Evolutionary conservation across 1,140 invertebrate genomes (phyloP), one percentile per base, ranked within the genome.

Genomic region (Achroia grisella): DNA sequence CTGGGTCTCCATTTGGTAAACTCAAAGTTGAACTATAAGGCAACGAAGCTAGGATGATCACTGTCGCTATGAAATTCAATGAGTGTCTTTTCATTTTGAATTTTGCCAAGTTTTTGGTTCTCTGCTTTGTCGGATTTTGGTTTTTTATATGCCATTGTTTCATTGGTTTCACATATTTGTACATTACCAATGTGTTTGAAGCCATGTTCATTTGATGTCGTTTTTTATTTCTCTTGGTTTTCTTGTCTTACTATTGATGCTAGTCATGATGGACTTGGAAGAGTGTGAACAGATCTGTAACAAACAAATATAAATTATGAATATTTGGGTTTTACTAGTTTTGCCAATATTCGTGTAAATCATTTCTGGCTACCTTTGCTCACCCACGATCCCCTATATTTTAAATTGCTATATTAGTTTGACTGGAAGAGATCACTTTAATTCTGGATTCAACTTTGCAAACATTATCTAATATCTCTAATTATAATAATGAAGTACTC

Each of bases 1-100:
- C 77, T 0, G 80, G 80, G 32, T 84, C 80, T 0, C 80, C 80
- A 40, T 64, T 83, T 2, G 79, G 79, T 33, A 84, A 53, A 32
- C 56, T 78, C 13, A 81, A 50, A 0, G 68, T 64, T 8, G 69
- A 81, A 40, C 66, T 78, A 56, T 81, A 79, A 60, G 79, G 77
- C 62, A 80, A 52, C 39, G 49, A 61, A 23, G 67, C 64, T 14
- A 82, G 48, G 27, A 81, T 71, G 10, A 69, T 44, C 27, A 77
- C 32, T 29, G 55, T 59, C 17, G 17, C 17, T 33, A 69, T 48
- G 10, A 71, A 40, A 27, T 62, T 71, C 13, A 68, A 48, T 43
- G 39, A 56, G 48, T 37, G 56, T 14, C 47, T 55, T 56, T 23
- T 23, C 17, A 23, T 23, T 23, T 23, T 23, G 17, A 23, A 23